Evolutionary conservation across 2,888 invertebrate genomes (phyloP).

Genomic region (Scaptomyza caliginosa): DNA sequence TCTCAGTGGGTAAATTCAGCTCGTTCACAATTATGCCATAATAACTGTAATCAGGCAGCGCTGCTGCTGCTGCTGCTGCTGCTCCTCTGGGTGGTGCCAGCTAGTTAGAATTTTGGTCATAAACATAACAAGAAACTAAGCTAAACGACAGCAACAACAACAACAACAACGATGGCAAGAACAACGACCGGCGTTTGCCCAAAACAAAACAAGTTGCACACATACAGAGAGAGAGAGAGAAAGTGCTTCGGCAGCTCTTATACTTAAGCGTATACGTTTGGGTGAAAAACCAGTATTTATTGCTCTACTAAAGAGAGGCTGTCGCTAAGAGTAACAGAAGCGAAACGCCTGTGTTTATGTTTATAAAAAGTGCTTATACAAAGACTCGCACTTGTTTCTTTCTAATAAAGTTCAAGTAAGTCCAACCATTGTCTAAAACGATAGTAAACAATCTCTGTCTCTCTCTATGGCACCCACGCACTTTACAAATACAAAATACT

Average conservation of each 20-base stretch:
- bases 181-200: slow-evolving; percentile 61
- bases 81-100: slow-evolving; percentile 25
- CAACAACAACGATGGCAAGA: slow-evolving; percentile 36
- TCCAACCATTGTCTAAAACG: neutral
- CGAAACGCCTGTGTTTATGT: no score
- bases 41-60: slow-evolving; percentile 67
- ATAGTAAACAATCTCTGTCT: neutral
- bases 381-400: no score
- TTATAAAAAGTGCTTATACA: no score
- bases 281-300: slow-evolving; percentile 45
- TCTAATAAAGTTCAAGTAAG: neutral
- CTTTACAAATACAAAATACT: neutral
- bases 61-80: slow-evolving; percentile 25
- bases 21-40: slow-evolving; percentile 60
- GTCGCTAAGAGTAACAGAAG: slow-evolving; percentile 25
- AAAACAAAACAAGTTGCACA: slow-evolving; percentile 59
- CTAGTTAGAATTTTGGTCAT: slow-evolving; percentile 47
- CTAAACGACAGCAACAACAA: slow-evolving; percentile 32
- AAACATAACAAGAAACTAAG: slow-evolving; percentile 49
- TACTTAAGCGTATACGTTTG: slow-evolving; percentile 10
- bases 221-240: neutral
- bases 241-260: slow-evolving; percentile 31
- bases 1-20: slow-evolving; percentile 22
- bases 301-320: slow-evolving; percentile 18
- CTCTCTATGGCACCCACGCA: neutral